Evolutionary conservation across 2,113 vertebrate genomes (phyloP), one percentile per base, ranked within the genome.

Genomic region (Salvator merianae): DNA sequence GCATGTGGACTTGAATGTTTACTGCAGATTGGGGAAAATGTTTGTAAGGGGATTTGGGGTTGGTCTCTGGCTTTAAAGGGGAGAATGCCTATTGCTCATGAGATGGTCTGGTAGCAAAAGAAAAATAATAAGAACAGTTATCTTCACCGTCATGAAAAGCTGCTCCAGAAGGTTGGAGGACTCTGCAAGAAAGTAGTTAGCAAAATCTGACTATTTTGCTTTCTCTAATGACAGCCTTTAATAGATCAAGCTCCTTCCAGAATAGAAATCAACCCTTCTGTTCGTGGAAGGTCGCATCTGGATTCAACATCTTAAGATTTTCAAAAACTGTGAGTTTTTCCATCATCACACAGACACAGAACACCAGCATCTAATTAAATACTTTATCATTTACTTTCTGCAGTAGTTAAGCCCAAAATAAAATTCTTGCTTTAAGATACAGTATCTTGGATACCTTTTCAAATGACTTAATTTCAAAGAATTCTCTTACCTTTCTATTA

Each of bases 401-500:
- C 18, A 59, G 4, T 20, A 59, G 55, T 59, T 59, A 59, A 20
- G 55, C 16, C 55, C 55, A 59, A 20, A 47, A 59, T 59, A 59
- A 59, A 20, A 20, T 20, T 20, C 55, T 59, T 59, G 55, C 55
- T 59, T 59, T 59, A 59, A 59, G 55, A 59, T 18, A 20, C 20
- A 59, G 55, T 59, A 4, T 18, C 55, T 59, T 20, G 20, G 55
- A 16, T 55, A 55, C 3, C 53, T 34, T 77, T 55, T 24, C 55
- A 32, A 43, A 72, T 50, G 53, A 77, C 18, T 47, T 36, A 28
- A 79, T 81, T 70, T 85, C 86, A 65, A 73, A 77, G 73, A 38
- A 28, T 73, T 18, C 32, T 90, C 95, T 87, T 94, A 99, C 98
- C 98, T 97, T 96, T 99, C 98, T 93, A 99, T 98, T 82, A 99